Percentiles rank a stretch among this genome's conserved stretches.
Conservation (phyloP, 2,888 invertebrate genomes). For the Ormyrus pomaceus region DNA sequence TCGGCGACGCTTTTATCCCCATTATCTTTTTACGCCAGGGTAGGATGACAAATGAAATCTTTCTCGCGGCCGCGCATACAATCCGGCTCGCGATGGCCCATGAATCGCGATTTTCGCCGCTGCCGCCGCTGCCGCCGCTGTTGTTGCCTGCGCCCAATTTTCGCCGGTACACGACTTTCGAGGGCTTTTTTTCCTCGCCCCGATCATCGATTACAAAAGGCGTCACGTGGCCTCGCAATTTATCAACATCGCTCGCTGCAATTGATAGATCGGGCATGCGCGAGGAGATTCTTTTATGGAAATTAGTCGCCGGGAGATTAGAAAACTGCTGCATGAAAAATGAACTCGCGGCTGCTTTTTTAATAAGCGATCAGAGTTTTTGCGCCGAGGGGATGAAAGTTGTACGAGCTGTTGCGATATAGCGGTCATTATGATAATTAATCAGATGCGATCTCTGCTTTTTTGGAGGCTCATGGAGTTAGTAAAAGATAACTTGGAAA, state of each 20-base stretch:
- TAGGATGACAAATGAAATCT: slow-evolving; percentile 53
- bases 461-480: background rate
- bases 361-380: slow-evolving; percentile 21
- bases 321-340: slow-evolving; percentile 47
- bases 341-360: slow-evolving; percentile 22
- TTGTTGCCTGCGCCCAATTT: background rate
- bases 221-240: slow-evolving; percentile 40
- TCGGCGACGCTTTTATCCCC: slow-evolving; percentile 40
- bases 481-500: background rate
- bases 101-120: slow-evolving; percentile 34
- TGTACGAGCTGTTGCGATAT: slow-evolving; percentile 1
- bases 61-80: slow-evolving; percentile 23
- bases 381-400: background rate
- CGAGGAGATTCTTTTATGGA: slow-evolving; percentile 45
- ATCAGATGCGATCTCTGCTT: slow-evolving; percentile 9
- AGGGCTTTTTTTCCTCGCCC: background rate
- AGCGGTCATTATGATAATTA: slow-evolving; percentile 13
- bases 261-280: slow-evolving; percentile 46
- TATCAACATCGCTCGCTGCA: slow-evolving; percentile 42
- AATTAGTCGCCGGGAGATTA: slow-evolving; percentile 46
- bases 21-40: slow-evolving; percentile 42
- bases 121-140: background rate
- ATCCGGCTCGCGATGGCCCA: background rate
- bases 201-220: slow-evolving; percentile 50
- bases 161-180: slow-evolving; percentile 3